These are phyloP conservation scores for Lota lota DNA, from an alignment of 2,113 vertebrate genomes.

Conservation along the genomic window DNA sequence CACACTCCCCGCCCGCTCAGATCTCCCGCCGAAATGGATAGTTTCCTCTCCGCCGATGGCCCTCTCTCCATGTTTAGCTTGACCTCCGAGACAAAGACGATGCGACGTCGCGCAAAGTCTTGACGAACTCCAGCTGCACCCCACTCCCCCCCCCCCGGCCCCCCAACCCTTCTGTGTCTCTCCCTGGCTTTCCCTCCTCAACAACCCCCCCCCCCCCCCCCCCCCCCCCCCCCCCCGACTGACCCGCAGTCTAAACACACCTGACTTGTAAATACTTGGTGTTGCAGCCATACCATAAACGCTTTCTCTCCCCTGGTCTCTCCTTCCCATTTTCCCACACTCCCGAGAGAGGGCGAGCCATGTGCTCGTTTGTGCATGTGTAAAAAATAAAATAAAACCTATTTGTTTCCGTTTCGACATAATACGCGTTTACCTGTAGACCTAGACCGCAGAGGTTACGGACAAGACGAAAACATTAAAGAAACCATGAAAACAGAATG, in stretches of 20 bases:
- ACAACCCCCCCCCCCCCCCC: slow-evolving; percentile 8
- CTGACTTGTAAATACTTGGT: slow-evolving; percentile 68
- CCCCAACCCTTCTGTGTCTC: neutral
- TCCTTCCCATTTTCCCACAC: too few species aligned
- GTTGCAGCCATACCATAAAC: slow-evolving; percentile 57
- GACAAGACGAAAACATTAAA: too few species aligned
- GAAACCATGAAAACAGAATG: too few species aligned
- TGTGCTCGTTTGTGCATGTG: neutral
- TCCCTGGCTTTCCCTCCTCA: slow-evolving; percentile 14
- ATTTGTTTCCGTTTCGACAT: too few species aligned
- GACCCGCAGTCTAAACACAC: slow-evolving; percentile 64
- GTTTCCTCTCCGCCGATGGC: slow-evolving; percentile 15
- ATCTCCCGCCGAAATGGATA: slow-evolving; percentile 15
- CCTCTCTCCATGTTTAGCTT: slow-evolving; percentile 32
- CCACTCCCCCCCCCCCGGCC: slow-evolving; percentile 3
- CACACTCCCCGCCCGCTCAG: neutral
- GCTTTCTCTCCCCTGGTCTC: slow-evolving; percentile 19
- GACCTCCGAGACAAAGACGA: slow-evolving; percentile 31
- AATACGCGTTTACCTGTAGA: too few species aligned
- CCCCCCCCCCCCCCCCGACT: neutral
- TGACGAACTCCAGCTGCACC: slow-evolving; percentile 55
- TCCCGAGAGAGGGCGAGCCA: neutral
- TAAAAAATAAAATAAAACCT: too few species aligned
- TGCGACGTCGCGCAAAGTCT: slow-evolving; percentile 32
- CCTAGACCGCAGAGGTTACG: too few species aligned